Evolutionary conservation across 2,888 invertebrate species (phyloP).

Genomic region (Tipula lateralis): DNA sequence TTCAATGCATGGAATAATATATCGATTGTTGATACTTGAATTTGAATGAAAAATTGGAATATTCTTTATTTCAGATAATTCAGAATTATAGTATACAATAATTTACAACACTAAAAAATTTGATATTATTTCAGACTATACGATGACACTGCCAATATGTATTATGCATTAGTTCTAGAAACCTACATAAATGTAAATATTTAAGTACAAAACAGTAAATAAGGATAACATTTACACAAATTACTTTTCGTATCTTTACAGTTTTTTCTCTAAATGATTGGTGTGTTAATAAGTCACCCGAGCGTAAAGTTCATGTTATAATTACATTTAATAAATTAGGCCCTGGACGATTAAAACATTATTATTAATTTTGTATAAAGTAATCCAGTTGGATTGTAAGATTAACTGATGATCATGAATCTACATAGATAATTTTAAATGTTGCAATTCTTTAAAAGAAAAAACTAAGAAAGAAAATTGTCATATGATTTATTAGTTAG

Average conservation of each 20-base stretch:
- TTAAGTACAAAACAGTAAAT: not conserved
- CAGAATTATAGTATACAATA: too few species aligned
- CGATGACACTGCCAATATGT: not conserved
- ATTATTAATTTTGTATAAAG: not conserved
- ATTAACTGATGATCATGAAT: not conserved
- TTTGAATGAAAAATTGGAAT: too few species aligned
- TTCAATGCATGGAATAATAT: too few species aligned
- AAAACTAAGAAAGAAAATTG: not conserved
- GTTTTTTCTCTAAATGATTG: not conserved
- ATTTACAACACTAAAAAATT: too few species aligned
- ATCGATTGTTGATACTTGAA: too few species aligned
- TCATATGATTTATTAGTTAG: not conserved
- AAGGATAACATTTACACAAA: not conserved
- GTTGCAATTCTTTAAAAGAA: not conserved
- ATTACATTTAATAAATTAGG: not conserved
- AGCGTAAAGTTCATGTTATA: not conserved
- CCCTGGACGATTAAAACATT: not conserved
- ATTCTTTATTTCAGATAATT: too few species aligned
- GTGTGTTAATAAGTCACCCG: not conserved
- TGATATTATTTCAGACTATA: too few species aligned
- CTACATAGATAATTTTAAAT: not conserved
- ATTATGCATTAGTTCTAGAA: not conserved
- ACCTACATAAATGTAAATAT: not conserved
- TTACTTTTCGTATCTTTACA: not conserved
- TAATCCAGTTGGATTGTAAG: not conserved